phyloP scores from a whole-genome alignment of 2,797 vertebrate species.

The Cyprinella venusta region DNA sequence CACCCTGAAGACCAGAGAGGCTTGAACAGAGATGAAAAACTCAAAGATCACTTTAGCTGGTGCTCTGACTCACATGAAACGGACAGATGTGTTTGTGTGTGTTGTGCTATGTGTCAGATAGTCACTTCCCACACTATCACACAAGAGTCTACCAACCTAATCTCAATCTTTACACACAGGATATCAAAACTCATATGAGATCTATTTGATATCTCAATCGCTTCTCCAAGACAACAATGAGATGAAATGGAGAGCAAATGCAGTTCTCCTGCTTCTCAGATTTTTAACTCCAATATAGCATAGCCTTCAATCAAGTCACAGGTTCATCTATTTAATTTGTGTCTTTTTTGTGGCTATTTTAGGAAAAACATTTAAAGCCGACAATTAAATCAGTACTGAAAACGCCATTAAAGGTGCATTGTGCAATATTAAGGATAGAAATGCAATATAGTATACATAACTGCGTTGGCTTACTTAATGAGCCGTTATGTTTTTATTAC shows the following conservation, averaged over 20 bases:
- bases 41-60: neutral
- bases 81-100: conserved; percentile 10
- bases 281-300: neutral
- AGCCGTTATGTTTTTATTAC: no score
- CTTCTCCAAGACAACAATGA: neutral
- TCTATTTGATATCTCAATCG: neutral
- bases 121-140: conserved; percentile 31
- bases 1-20: neutral
- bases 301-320: neutral
- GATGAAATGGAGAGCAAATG: neutral
- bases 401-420: neutral
- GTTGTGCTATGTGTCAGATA: conserved; percentile 15
- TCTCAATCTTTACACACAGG: neutral
- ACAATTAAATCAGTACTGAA: neutral
- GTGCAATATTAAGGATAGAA: no score
- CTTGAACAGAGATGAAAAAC: neutral
- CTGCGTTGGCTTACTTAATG: no score
- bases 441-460: no score
- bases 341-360: neutral
- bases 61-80: conserved; percentile 11
- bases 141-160: neutral
- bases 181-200: neutral
- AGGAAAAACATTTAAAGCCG: neutral
- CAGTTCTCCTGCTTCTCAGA: neutral
- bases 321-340: neutral